These are phyloP conservation scores for Margaritifera margaritifera DNA, from an alignment of 2,888 invertebrate genomes.

Conservation along the genomic window DNA sequence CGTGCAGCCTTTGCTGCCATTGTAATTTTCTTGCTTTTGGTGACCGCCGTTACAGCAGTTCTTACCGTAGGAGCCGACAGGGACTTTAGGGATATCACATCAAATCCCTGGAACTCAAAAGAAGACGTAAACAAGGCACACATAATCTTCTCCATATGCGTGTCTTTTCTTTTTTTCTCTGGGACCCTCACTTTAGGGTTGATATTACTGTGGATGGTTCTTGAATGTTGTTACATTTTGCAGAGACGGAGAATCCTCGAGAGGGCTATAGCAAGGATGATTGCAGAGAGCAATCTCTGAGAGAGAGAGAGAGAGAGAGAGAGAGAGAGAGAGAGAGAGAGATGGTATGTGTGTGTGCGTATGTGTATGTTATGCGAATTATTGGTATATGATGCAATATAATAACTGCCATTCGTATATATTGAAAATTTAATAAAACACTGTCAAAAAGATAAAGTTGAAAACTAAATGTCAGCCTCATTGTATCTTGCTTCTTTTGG, in stretches of 20 bases:
- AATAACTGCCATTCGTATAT: too few species aligned
- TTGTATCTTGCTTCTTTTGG: too few species aligned
- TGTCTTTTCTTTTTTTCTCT: conserved; percentile 49
- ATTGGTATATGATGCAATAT: too few species aligned
- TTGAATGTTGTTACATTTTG: conserved; percentile 42
- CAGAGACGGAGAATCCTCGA: conserved; percentile 38
- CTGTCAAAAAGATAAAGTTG: too few species aligned
- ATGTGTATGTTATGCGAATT: too few species aligned
- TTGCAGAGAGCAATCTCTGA: conserved; percentile 8
- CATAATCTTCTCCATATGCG: conserved; percentile 46
- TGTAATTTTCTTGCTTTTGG: conserved; percentile 39
- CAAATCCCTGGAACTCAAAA: conserved; percentile 33
- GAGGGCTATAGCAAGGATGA: conserved; percentile 21
- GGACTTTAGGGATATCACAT: conserved; percentile 33
- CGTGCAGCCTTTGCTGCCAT: conserved; percentile 38
- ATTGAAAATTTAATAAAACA: too few species aligned
- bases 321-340: too few species aligned
- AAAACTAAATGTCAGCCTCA: too few species aligned
- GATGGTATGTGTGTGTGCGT: too few species aligned
- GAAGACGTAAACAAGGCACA: conserved; percentile 34
- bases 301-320: too few species aligned
- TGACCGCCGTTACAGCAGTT: conserved; percentile 40
- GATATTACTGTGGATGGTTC: conserved; percentile 37
- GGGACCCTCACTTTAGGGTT: conserved; percentile 46
- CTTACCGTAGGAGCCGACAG: conserved; percentile 45